Evolutionary conservation across 2,888 invertebrate genomes (phyloP).

Genomic region (Hirtodrosophila cameraria): DNA sequence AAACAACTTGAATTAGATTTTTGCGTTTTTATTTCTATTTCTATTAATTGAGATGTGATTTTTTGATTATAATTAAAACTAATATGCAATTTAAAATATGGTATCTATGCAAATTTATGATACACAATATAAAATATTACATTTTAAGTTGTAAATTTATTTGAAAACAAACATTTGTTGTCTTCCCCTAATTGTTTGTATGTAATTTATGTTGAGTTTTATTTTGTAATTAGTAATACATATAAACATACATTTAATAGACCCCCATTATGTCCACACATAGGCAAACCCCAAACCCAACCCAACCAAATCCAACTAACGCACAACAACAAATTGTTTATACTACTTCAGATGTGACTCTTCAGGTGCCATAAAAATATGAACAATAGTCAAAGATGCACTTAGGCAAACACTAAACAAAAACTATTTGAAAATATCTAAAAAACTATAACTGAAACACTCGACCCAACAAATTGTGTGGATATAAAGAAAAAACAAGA

Average conservation of each 20-base stretch:
- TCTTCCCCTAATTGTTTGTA: slow-evolving; percentile 73
- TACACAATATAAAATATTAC: slow-evolving; percentile 21
- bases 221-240: slow-evolving; percentile 56
- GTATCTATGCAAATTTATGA: no score
- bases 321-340: slow-evolving; percentile 19
- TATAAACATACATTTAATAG: slow-evolving; percentile 31
- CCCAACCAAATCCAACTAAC: not conserved
- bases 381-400: slow-evolving; percentile 63
- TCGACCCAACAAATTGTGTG: slow-evolving; percentile 46
- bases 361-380: slow-evolving; percentile 67
- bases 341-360: slow-evolving; percentile 67
- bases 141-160: slow-evolving; percentile 51
- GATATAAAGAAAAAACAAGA: slow-evolving; percentile 35
- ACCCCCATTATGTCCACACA: slow-evolving; percentile 57
- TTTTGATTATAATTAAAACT: slow-evolving; percentile 41
- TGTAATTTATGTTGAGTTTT: slow-evolving; percentile 77
- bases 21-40: slow-evolving; percentile 55
- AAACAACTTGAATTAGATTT: slow-evolving; percentile 27
- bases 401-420: slow-evolving; percentile 24
- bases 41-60: slow-evolving; percentile 73
- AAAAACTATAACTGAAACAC: not conserved
- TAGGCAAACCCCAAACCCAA: slow-evolving; percentile 3
- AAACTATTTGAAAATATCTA: slow-evolving; percentile 5
- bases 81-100: slow-evolving; percentile 60
- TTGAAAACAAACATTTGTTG: slow-evolving; percentile 64